Evolutionary conservation across 2,888 invertebrate genomes (phyloP).

Genomic region (Sarcophaga variegata): DNA sequence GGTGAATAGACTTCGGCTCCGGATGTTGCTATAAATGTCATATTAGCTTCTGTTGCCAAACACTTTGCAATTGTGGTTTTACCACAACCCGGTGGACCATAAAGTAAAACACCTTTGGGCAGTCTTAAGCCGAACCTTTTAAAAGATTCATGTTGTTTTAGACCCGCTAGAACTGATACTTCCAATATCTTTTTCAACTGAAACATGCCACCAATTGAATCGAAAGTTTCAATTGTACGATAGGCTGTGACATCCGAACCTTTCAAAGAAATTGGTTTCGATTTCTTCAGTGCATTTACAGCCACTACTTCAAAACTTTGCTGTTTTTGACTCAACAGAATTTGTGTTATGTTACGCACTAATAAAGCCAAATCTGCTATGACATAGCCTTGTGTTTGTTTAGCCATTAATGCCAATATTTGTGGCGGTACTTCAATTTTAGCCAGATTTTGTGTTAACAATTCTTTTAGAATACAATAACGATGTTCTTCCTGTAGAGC

Average conservation of each 20-base stretch:
- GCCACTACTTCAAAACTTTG: constrained; percentile 30
- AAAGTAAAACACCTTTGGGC: constrained; percentile 84
- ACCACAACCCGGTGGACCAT: constrained; percentile 87
- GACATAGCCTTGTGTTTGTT: constrained; percentile 84
- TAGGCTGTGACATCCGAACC: constrained; percentile 82
- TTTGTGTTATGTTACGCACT: constrained; percentile 79
- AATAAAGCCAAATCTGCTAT: constrained; percentile 83
- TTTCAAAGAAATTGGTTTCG: constrained; percentile 80
- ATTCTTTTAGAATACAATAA: constrained; percentile 78
- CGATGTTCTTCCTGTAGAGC: constrained; percentile 82
- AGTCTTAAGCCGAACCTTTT: constrained; percentile 83
- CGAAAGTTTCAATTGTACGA: constrained; percentile 81
- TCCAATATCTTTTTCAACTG: constrained; percentile 83
- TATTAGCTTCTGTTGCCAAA: constrained; percentile 83
- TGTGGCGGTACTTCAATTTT: constrained; percentile 62
- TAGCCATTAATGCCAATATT: constrained; percentile 78
- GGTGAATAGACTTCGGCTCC: constrained; percentile 86
- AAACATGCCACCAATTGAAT: constrained; percentile 84
- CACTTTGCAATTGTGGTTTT: constrained; percentile 85
- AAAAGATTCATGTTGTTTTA: constrained; percentile 83
- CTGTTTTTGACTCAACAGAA: constrained; percentile 64
- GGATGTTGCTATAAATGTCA: constrained; percentile 84
- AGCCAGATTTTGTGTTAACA: constrained; percentile 71
- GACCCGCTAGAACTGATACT: constrained; percentile 84
- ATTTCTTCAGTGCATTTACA: constrained; percentile 44